Evolutionary conservation across 2,113 vertebrate genomes (phyloP).

Genomic region (Orthochromis malagaraziensis): DNA sequence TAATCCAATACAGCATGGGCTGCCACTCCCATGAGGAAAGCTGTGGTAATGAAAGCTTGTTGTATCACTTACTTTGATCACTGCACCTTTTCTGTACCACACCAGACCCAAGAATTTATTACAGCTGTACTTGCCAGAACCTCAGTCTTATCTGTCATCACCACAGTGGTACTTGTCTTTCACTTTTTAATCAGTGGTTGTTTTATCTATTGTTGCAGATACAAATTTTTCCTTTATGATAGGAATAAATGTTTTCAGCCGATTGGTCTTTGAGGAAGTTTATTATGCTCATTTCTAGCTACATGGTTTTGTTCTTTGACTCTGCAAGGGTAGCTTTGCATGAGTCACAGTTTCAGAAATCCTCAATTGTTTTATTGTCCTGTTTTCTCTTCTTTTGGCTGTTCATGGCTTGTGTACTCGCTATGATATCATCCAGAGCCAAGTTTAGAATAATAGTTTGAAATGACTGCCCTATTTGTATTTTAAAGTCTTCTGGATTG

Average conservation of each 20-base stretch:
- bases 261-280: neutral
- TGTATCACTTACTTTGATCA: slow-evolving; percentile 13
- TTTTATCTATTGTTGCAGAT: neutral
- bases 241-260: neutral
- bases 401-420: neutral
- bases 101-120: neutral
- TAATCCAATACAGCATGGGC: neutral
- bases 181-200: neutral
- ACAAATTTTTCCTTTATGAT: neutral
- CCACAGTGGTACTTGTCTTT: neutral
- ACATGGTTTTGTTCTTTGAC: neutral
- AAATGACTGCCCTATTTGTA: neutral
- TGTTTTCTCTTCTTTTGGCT: neutral
- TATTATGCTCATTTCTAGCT: neutral
- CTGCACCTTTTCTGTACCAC: neutral
- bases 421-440: neutral
- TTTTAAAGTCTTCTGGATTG: neutral
- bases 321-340: neutral
- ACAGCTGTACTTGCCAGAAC: neutral
- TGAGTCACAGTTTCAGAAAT: neutral
- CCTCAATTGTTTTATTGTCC: neutral
- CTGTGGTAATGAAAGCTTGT: slow-evolving; percentile 8
- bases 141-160: neutral
- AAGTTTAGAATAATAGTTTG: neutral
- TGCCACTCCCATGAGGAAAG: neutral